Evolutionary conservation across 2,888 invertebrate species (phyloP).

Genomic region (Leucophora obtusa): DNA sequence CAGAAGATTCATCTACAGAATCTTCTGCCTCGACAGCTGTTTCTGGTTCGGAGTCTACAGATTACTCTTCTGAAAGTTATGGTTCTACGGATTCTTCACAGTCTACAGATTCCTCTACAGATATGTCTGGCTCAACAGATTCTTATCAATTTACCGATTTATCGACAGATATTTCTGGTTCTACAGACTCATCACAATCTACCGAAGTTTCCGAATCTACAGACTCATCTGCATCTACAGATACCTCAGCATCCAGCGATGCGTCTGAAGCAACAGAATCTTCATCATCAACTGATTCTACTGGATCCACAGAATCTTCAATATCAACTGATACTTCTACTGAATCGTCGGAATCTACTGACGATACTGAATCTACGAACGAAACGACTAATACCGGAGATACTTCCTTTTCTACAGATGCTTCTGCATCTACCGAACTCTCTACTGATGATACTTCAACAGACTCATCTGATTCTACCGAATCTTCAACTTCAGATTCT

Average conservation of each 20-base stretch:
- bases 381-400: constrained; percentile 7
- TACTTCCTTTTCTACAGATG: constrained; percentile 14
- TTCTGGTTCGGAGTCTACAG: background rate
- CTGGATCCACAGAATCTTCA: constrained; percentile 24
- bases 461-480: constrained; percentile 12
- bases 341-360: constrained; percentile 34
- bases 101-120: constrained; percentile 57
- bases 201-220: constrained; percentile 5
- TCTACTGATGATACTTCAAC: constrained; percentile 26
- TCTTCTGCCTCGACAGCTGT: constrained; percentile 8
- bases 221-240: constrained; percentile 43
- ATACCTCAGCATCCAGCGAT: constrained; percentile 46
- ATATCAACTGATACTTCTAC: constrained; percentile 34
- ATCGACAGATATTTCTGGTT: constrained; percentile 67
- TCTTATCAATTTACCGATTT: constrained; percentile 36
- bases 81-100: constrained; percentile 45
- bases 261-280: constrained; percentile 66
- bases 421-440: constrained; percentile 50
- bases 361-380: background rate
- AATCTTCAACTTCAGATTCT: constrained; percentile 24
- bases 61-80: background rate
- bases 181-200: constrained; percentile 44
- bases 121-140: constrained; percentile 63
- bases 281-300: constrained; percentile 5
- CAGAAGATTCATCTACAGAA: constrained; percentile 55